A percentile compares a stretch with the other conserved stretches of the same genome.
Conservation (phyloP, 2,888 invertebrate genomes). For the Drosophila anceps region DNA sequence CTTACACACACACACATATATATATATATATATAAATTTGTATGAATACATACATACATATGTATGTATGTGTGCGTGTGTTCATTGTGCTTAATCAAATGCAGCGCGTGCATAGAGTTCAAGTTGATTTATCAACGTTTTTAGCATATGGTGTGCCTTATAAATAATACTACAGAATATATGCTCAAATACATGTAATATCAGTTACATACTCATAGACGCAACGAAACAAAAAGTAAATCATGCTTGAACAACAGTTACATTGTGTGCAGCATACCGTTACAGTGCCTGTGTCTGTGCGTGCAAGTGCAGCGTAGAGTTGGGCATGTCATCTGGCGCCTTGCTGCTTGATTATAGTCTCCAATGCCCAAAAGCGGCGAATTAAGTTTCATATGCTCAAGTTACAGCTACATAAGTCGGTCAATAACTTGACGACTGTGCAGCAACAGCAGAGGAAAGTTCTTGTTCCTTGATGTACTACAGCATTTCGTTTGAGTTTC, state of each 20-base stretch:
- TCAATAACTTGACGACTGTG: conserved; percentile 71
- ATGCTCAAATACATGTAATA: conserved; percentile 21
- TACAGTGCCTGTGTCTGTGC: not conserved
- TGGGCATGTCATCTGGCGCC: conserved; percentile 52
- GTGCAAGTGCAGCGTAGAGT: not conserved
- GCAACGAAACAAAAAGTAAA: not conserved
- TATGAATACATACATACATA: not conserved
- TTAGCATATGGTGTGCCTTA: conserved; percentile 3
- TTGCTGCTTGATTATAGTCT: conserved; percentile 12
- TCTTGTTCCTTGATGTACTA: conserved; percentile 49
- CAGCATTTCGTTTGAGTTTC: conserved; percentile 53
- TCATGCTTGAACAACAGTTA: conserved; percentile 25
- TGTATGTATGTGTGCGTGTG: not conserved
- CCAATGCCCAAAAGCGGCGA: conserved; percentile 24
- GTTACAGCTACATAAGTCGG: conserved; percentile 77
- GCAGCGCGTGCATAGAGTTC: conserved; percentile 58
- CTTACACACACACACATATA: not conserved
- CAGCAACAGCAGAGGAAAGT: conserved; percentile 31
- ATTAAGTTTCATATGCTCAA: conserved; percentile 68
- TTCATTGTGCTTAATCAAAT: conserved; percentile 37
- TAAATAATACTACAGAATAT: conserved; percentile 15
- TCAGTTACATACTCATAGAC: conserved; percentile 31
- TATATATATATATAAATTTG: not conserved
- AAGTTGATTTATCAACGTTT: conserved; percentile 68
- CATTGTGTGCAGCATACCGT: conserved; percentile 24